Conservation (phyloP, 2,888 invertebrate species). For the Herminia tarsipennalis region DNA sequence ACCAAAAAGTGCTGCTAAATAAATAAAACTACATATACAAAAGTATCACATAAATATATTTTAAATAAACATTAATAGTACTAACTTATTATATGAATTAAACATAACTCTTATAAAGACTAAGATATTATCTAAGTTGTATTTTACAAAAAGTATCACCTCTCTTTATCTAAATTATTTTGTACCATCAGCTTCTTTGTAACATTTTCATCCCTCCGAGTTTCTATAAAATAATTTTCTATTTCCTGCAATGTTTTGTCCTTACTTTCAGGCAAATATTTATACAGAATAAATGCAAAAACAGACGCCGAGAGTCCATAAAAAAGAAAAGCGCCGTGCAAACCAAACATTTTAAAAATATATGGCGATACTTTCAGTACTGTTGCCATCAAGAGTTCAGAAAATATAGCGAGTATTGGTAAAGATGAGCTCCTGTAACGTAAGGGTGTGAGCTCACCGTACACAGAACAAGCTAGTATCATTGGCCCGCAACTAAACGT, state of each 20-base stretch:
- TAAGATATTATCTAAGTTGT: too few species aligned
- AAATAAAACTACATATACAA: too few species aligned
- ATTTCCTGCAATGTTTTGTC: conserved; percentile 53
- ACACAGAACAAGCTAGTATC: conserved; percentile 49
- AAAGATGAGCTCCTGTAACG: conserved; percentile 45
- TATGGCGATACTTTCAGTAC: conserved; percentile 49
- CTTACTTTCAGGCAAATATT: conserved; percentile 54
- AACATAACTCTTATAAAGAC: too few species aligned
- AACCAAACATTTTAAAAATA: conserved; percentile 39
- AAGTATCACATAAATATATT: too few species aligned
- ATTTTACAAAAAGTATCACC: background rate
- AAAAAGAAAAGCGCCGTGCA: conserved; percentile 52
- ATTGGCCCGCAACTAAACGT: conserved; percentile 54
- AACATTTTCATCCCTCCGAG: conserved; percentile 7
- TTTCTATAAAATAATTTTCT: conserved; percentile 39
- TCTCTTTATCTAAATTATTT: background rate
- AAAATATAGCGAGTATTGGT: conserved; percentile 38
- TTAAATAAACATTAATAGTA: too few species aligned
- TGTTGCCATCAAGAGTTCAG: conserved; percentile 38
- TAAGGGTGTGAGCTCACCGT: conserved; percentile 50
- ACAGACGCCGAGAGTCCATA: conserved; percentile 46
- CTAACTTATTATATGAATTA: too few species aligned
- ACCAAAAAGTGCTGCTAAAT: too few species aligned
- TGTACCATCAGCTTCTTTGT: conserved; percentile 14
- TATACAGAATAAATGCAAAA: conserved; percentile 41